These are phyloP conservation scores for Erebia ligea DNA, from an alignment of 2,888 invertebrate genomes.

Conservation along the genomic window DNA sequence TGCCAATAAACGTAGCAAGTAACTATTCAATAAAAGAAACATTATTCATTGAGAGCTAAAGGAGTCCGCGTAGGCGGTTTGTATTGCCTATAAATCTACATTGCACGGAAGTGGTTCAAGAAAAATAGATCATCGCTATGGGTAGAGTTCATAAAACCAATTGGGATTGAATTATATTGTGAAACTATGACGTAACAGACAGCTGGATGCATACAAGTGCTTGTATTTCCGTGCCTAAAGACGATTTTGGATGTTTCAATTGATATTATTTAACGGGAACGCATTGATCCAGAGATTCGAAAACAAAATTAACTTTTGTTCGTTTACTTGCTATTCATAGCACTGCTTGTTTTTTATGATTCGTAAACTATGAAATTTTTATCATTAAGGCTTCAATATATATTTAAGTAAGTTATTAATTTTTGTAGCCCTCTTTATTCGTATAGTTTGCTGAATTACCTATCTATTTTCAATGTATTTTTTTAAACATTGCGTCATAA, in stretches of 20 bases:
- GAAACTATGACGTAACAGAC: constrained; percentile 59
- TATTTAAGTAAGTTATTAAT: too few species aligned
- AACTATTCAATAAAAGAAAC: constrained; percentile 2
- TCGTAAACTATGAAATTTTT: background rate
- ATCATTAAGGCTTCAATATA: too few species aligned
- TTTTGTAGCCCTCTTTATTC: too few species aligned
- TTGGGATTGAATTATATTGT: constrained; percentile 41
- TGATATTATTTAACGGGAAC: background rate
- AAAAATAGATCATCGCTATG: constrained; percentile 9
- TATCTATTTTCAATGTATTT: too few species aligned
- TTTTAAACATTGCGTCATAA: too few species aligned
- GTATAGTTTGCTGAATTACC: too few species aligned
- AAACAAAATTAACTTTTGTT: background rate
- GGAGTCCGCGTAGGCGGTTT: background rate
- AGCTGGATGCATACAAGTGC: constrained; percentile 53
- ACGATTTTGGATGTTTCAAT: background rate
- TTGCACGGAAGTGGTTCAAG: constrained; percentile 12
- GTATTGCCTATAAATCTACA: constrained; percentile 12
- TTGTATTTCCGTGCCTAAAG: constrained; percentile 52
- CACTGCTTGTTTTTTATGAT: too few species aligned
- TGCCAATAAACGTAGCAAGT: too few species aligned
- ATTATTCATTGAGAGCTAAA: background rate
- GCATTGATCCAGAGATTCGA: background rate
- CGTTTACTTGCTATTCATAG: too few species aligned
- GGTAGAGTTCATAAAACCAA: constrained; percentile 24